These are phyloP conservation scores for Empidonax traillii DNA, from an alignment of 2,113 vertebrate genomes.

Conservation along the genomic window DNA sequence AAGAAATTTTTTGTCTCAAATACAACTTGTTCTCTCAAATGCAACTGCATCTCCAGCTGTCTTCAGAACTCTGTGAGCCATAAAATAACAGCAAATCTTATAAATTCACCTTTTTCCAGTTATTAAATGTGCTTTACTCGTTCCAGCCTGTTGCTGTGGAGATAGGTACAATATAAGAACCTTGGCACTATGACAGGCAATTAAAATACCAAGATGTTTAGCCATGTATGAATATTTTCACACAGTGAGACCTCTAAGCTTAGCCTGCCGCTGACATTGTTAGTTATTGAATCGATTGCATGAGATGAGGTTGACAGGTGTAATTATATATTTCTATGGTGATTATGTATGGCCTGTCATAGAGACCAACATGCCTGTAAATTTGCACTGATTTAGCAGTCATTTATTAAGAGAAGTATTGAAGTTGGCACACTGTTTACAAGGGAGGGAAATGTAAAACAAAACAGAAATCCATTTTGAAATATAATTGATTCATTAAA, in stretches of 20 bases:
- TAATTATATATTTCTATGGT: conserved; percentile 87
- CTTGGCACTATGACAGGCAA: conserved; percentile 78
- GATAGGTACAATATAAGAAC: conserved; percentile 66
- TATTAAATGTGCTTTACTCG: conserved; percentile 65
- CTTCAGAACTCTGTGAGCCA: conserved; percentile 1
- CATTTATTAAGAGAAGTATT: conserved; percentile 75
- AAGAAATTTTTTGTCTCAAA: background rate
- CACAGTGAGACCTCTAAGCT: conserved; percentile 77
- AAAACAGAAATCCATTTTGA: conserved; percentile 32
- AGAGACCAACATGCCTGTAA: conserved; percentile 77
- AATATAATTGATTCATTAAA: conserved; percentile 57
- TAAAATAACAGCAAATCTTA: conserved; percentile 37
- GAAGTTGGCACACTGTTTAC: conserved; percentile 51
- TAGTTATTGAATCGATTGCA: conserved; percentile 85
- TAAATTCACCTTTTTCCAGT: conserved; percentile 38
- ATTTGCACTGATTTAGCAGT: conserved; percentile 74
- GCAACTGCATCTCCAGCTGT: background rate
- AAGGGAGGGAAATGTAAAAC: conserved; percentile 48
- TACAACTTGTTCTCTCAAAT: background rate
- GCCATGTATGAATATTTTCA: conserved; percentile 80
- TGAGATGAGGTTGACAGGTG: conserved; percentile 84
- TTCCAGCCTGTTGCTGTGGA: conserved; percentile 74
- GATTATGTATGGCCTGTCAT: conserved; percentile 83
- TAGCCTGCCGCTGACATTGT: conserved; percentile 73
- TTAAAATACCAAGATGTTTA: conserved; percentile 83